A percentile compares a stretch with the other conserved stretches of the same genome.
These are phyloP conservation scores for Drosophila sordidula DNA, from an alignment of 2,888 invertebrate species.

Conservation along the genomic window DNA sequence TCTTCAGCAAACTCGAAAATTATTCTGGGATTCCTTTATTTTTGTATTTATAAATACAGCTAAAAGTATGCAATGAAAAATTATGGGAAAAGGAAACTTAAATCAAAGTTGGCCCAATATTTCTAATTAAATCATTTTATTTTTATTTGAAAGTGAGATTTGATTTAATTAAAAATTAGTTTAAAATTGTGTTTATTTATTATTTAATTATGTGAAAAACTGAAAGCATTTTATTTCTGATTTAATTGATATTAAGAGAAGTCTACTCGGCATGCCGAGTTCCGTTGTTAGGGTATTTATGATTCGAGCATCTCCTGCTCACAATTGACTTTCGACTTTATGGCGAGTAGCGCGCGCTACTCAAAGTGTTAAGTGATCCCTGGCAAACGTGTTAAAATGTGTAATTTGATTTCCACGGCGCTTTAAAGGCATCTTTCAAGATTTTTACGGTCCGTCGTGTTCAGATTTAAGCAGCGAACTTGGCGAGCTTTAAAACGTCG, in stretches of 20 bases:
- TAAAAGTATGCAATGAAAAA: neutral
- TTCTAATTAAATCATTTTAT: too few relatives aligned
- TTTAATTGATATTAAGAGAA: too few relatives aligned
- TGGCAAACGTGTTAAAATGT: slow-evolving; percentile 71
- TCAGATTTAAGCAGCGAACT: slow-evolving; percentile 51
- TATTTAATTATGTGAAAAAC: too few relatives aligned
- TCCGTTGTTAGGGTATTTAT: neutral
- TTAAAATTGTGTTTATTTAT: too few relatives aligned
- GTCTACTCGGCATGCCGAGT: neutral
- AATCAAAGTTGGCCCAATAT: too few relatives aligned
- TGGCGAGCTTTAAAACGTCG: slow-evolving; percentile 51
- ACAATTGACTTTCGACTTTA: slow-evolving; percentile 31
- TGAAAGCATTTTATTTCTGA: too few relatives aligned
- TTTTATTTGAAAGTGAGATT: too few relatives aligned
- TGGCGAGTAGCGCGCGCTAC: slow-evolving; percentile 34
- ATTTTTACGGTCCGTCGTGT: slow-evolving; percentile 47
- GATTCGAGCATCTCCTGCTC: neutral
- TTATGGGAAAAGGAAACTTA: too few relatives aligned
- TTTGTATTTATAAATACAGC: neutral
- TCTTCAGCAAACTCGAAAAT: too few relatives aligned
- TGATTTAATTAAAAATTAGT: too few relatives aligned
- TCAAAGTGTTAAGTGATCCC: slow-evolving; percentile 62
- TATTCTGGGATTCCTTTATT: neutral
- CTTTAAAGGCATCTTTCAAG: slow-evolving; percentile 34
- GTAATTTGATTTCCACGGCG: slow-evolving; percentile 66